phyloP scores from a whole-genome alignment of 2,797 vertebrate species.

The Eremophila alpestris region DNA sequence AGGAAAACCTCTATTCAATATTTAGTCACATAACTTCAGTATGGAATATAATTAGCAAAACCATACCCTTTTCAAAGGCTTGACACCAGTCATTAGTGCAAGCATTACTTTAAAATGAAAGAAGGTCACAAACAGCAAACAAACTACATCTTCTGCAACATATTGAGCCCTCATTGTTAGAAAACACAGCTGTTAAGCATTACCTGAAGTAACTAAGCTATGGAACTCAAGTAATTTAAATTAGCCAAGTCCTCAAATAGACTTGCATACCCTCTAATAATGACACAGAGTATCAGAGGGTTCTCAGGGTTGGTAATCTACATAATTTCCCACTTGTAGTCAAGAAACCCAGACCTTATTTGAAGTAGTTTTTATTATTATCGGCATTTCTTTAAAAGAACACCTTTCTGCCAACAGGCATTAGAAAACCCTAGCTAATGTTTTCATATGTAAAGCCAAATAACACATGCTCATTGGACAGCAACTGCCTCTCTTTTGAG shows the following conservation, averaged over 20 bases:
- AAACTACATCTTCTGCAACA: constrained; percentile 1
- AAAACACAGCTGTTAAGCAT: constrained; percentile 50
- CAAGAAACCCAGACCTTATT: constrained; percentile 33
- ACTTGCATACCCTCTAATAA: constrained; percentile 57
- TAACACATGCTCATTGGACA: constrained; percentile 40
- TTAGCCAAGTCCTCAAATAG: constrained; percentile 33
- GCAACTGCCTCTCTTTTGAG: constrained; percentile 14
- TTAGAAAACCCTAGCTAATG: constrained; percentile 33
- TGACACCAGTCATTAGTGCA: constrained; percentile 4
- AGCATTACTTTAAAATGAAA: constrained; percentile 2
- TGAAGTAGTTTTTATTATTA: constrained; percentile 53
- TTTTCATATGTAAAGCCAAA: constrained; percentile 32
- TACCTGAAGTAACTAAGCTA: constrained; percentile 52
- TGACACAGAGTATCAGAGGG: neutral
- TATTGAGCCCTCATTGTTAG: neutral
- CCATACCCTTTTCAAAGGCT: neutral
- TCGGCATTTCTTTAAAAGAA: constrained; percentile 54
- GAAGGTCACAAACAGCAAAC: constrained; percentile 23
- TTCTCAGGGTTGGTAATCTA: constrained; percentile 59
- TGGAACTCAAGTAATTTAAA: constrained; percentile 49
- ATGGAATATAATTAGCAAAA: constrained; percentile 24
- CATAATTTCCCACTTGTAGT: constrained; percentile 57
- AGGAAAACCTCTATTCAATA: neutral
- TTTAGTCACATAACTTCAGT: constrained; percentile 8
- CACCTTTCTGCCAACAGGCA: constrained; percentile 28